Base-by-base conservation (phyloP, 2,113 vertebrate species). In the Lepus europaeus region DNA sequence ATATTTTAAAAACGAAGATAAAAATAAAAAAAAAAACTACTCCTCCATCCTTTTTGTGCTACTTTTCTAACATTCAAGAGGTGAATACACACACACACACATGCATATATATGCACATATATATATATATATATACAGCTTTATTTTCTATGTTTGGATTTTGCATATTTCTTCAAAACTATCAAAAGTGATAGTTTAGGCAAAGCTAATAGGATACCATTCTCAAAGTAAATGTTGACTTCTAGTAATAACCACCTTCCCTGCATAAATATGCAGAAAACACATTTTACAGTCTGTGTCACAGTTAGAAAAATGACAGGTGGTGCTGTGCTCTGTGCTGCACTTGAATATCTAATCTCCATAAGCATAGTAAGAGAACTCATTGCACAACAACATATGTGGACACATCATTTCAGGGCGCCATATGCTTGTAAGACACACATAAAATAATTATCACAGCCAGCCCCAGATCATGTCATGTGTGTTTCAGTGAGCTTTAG, bases 401-500 rank as follows among this genome's bases (percentile, higher is more conserved):
- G 95, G 91, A 94, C 94, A 95, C 89, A 90, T 96, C 64, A 56
- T 96, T 95, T 93, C 84, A 49, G 74, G 73, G 23, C 49, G n/a
- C 97, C 95, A 97, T 97, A 97, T 97, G 95, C 59, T 96, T 88
- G 89, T 53, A 70, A 94, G 94, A 72, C 68, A 97, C 94, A 94
- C 72, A 89, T 51, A 96, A 96, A 95, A 90, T 72, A 94, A 95
- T 97, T 84, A 93, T 86, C 91, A 91, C 80, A 95, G 91, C 51
- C 78, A 81, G 49, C 74, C 79, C 66, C 45, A 31, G 68, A 96
- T 88, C 7, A 1, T 74, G 61, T 94, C 84, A 91, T 90, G 63
- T 25, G 66, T 93, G 69, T 95, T 95, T 82, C 96, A 73, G 12
- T 74, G 56, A 97, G 77, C 76, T 87, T 64, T 91, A 81, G 87